phyloP scores from a whole-genome alignment of 2,797 vertebrate species.

The Cuniculus paca region DNA sequence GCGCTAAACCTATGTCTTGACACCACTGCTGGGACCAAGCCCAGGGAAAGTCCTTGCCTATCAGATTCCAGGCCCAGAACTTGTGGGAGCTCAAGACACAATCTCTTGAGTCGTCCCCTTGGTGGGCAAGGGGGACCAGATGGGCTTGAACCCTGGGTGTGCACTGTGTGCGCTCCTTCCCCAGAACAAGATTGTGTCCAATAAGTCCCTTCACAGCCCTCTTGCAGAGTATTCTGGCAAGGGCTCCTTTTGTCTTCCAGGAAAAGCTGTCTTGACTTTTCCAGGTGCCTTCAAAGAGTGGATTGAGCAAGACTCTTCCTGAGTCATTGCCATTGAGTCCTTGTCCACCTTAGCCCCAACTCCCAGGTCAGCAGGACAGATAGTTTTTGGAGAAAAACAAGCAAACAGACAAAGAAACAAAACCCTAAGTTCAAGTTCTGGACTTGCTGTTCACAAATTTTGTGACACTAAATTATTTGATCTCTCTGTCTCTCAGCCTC shows the following conservation, averaged over 20 bases:
- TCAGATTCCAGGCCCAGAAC: not conserved
- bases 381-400: not conserved
- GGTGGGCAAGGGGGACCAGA: not conserved
- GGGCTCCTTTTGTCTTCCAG: conserved; percentile 5
- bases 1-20: not conserved
- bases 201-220: not conserved
- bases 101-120: conserved; percentile 6
- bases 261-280: not conserved
- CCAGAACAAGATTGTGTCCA: not conserved
- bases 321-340: not conserved
- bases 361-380: not conserved
- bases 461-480: not conserved
- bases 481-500: not conserved
- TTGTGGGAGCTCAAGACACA: not conserved
- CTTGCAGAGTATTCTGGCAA: not conserved
- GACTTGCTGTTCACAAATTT: conserved; percentile 24
- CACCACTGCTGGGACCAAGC: not conserved
- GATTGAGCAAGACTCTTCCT: not conserved
- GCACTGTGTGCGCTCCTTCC: not conserved
- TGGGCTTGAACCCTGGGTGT: not conserved
- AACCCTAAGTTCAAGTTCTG: conserved; percentile 46
- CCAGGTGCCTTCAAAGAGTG: not conserved
- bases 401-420: not conserved
- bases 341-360: not conserved
- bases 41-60: conserved; percentile 15